Evolutionary conservation across 2,888 invertebrate species (phyloP).

Genomic region (Tetramorium bicarinatum): DNA sequence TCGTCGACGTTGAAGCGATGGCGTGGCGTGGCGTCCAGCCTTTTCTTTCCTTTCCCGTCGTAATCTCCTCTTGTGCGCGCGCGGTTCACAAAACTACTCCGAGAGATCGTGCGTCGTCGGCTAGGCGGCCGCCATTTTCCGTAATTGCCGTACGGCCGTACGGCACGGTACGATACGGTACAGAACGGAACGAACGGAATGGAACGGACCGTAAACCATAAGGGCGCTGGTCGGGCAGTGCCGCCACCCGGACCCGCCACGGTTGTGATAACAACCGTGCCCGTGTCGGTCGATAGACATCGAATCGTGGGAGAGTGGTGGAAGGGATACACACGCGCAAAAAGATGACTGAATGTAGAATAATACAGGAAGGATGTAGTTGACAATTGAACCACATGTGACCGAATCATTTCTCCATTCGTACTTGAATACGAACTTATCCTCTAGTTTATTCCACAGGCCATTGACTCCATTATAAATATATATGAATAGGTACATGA

Average conservation of each 20-base stretch:
- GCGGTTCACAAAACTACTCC: constrained; percentile 58
- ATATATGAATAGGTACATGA: no score
- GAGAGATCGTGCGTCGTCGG: constrained; percentile 58
- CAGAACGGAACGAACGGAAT: no score
- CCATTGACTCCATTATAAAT: no score
- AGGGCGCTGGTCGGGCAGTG: constrained; percentile 64
- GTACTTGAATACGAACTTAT: neutral
- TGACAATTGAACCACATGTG: neutral
- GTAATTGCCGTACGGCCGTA: constrained; percentile 50
- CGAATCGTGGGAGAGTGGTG: constrained; percentile 51
- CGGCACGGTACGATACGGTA: no score
- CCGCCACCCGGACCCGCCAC: constrained; percentile 32
- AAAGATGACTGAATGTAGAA: neutral
- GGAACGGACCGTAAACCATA: no score
- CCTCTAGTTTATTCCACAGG: no score
- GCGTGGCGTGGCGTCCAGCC: neutral
- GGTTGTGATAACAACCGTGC: constrained; percentile 22
- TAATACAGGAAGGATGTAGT: no score
- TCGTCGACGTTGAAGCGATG: constrained; percentile 53
- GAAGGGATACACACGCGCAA: constrained; percentile 74
- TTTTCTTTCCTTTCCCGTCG: constrained; percentile 39
- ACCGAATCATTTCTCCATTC: neutral
- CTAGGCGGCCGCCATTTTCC: constrained; percentile 80
- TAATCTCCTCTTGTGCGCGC: constrained; percentile 47
- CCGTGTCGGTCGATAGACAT: constrained; percentile 80